These are phyloP conservation scores for Halisarca cf. caerulea DNA, from an alignment of 37 sponge, comb jelly and placozoan genomes.

Conservation along the genomic window DNA sequence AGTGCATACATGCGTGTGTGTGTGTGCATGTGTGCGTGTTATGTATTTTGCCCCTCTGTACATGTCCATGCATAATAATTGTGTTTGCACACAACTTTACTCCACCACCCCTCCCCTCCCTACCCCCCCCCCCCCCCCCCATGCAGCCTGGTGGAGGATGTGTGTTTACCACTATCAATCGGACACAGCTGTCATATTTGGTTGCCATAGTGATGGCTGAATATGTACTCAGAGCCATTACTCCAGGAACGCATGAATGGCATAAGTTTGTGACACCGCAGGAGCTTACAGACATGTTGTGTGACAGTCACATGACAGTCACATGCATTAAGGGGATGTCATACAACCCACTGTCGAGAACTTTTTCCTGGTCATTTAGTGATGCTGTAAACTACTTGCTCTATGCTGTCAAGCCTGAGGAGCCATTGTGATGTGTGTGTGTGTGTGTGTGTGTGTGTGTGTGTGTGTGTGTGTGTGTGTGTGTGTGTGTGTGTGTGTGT, in stretches of 20 bases:
- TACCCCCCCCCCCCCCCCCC: neutral
- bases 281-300: conserved; percentile 40
- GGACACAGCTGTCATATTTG: conserved; percentile 44
- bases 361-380: conserved; percentile 18
- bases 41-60: too few relatives aligned
- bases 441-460: neutral
- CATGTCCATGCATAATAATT: too few relatives aligned
- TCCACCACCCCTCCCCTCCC: neutral
- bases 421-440: neutral
- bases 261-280: conserved; percentile 58
- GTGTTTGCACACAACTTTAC: too few relatives aligned
- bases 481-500: too few relatives aligned
- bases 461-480: too few relatives aligned
- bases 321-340: conserved; percentile 31
- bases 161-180: conserved; percentile 61
- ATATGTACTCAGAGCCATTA: conserved; percentile 35
- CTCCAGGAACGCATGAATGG: conserved; percentile 72
- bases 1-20: too few relatives aligned
- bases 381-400: conserved; percentile 47
- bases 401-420: conserved; percentile 35
- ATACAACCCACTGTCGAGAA: conserved; percentile 38
- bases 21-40: too few relatives aligned
- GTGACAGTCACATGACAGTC: conserved; percentile 18
- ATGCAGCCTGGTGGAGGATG: conserved; percentile 54
- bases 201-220: conserved; percentile 61